Evolutionary conservation across 2,113 vertebrate species (phyloP).

Genomic region (Callopanchax toddi): DNA sequence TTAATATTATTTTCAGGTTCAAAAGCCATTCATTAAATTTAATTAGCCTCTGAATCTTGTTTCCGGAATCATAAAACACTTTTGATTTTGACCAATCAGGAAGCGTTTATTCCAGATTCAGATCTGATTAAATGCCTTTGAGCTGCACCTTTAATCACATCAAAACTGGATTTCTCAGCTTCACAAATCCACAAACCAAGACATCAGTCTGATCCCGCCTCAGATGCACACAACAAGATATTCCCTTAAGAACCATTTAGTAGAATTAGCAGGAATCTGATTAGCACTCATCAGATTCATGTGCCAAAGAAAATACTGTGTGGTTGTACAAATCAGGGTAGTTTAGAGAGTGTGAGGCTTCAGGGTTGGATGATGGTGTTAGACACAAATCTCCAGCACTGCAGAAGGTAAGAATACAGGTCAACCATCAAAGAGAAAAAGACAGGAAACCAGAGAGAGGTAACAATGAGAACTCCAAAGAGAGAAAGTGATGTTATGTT

Average conservation of each 20-base stretch:
- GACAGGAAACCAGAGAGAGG: slow-evolving; percentile 35
- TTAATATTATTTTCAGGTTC: neutral
- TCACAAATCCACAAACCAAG: slow-evolving; percentile 43
- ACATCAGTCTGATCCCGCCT: slow-evolving; percentile 18
- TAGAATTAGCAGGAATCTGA: slow-evolving; percentile 58
- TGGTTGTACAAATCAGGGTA: slow-evolving; percentile 2
- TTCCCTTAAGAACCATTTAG: slow-evolving; percentile 54
- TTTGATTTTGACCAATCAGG: slow-evolving; percentile 17
- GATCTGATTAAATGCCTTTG: slow-evolving; percentile 15
- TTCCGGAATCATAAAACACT: neutral
- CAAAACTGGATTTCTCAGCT: slow-evolving; percentile 32
- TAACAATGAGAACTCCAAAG: slow-evolving; percentile 31
- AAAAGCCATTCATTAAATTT: neutral
- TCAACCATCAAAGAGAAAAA: slow-evolving; percentile 12
- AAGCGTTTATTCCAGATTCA: neutral
- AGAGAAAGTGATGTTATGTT: slow-evolving; percentile 43
- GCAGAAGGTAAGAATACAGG: neutral
- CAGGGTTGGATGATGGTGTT: slow-evolving; percentile 10
- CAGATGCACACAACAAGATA: slow-evolving; percentile 43
- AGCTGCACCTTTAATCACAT: slow-evolving; percentile 35
- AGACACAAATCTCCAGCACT: slow-evolving; percentile 15
- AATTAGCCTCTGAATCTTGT: neutral
- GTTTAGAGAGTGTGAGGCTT: slow-evolving; percentile 8
- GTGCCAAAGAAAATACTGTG: slow-evolving; percentile 35
- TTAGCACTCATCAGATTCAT: slow-evolving; percentile 52